Percentiles rank a stretch among this genome's conserved stretches.
These are phyloP conservation scores for Lithobates pipiens DNA, from an alignment of 2,797 vertebrate species.

Conservation along the genomic window DNA sequence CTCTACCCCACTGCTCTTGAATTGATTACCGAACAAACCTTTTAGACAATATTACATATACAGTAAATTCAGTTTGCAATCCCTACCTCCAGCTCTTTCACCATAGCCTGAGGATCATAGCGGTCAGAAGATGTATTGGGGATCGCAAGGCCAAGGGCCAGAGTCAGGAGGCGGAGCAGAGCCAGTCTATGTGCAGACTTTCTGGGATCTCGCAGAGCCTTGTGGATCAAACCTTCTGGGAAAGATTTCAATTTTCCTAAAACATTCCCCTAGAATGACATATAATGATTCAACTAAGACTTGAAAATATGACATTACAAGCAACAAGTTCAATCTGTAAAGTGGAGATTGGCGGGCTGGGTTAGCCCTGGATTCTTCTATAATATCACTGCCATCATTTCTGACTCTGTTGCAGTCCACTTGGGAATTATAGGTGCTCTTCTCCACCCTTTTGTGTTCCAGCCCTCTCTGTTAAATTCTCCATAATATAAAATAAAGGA, in stretches of 20 bases:
- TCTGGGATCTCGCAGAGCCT: slow-evolving; percentile 69
- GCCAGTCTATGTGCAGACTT: slow-evolving; percentile 67
- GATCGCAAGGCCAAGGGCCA: slow-evolving; percentile 71
- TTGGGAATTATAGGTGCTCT: not conserved
- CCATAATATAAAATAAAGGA: too few relatives aligned
- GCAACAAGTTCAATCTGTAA: not conserved
- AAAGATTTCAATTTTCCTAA: slow-evolving; percentile 72
- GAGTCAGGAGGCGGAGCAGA: slow-evolving; percentile 75
- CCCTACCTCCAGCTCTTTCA: slow-evolving; percentile 82
- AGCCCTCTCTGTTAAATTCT: too few relatives aligned
- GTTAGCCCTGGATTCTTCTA: not conserved
- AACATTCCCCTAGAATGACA: slow-evolving; percentile 70
- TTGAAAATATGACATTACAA: not conserved
- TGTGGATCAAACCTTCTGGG: slow-evolving; percentile 78
- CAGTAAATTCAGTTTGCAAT: not conserved
- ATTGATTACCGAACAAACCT: not conserved
- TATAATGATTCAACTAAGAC: too few relatives aligned
- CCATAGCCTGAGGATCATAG: slow-evolving; percentile 70
- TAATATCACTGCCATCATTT: not conserved
- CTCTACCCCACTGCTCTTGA: not conserved
- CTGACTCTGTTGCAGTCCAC: not conserved
- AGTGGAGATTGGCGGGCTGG: not conserved
- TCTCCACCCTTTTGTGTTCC: too few relatives aligned
- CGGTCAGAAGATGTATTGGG: slow-evolving; percentile 56
- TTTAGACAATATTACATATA: not conserved